Evolutionary conservation across 2,797 vertebrate species (phyloP), one percentile per base, ranked within the genome.

Genomic region (Leptoclinus maculatus): DNA sequence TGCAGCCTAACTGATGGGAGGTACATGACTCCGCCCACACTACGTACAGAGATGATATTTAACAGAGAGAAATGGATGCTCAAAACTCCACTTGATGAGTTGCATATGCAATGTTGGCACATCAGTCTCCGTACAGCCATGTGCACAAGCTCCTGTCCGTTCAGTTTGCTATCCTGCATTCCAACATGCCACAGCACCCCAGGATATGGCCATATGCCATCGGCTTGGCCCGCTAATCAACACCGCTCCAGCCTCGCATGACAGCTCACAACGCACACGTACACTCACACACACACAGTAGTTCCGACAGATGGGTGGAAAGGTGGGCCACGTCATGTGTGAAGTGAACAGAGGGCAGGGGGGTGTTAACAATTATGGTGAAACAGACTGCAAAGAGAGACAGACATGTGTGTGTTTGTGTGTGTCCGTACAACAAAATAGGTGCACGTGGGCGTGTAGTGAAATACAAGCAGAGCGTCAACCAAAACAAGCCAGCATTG

Each of bases 171-270:
- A 81, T 89, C 84, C 89, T 83, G 88, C 89, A 89, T 90, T 93
- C 90, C 91, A 86, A 67, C 82, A 88, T 90, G 85, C 80, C 88
- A 82, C 68, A 74, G 83, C 87, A 92, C 94, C 93, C 76, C 87
- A 71, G 94, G 94, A 93, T 87, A 90, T 90, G 91, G 93, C 93
- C 95, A 95, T 95, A 95, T 95, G 94, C 94, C 93, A 92, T 80
- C 56, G 84, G 89, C 93, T 91, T 89, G 92, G 92, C 92, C 92
- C 80, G 91, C 70, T 93, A 92, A 91, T 90, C 91, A 88, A 90
- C 87, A 82, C 84, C 41, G 81, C 88, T 87, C 83, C 87, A 69
- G 92, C 91, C 88, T 92, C 54, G 85, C 92, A 92, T 94, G 94
- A 95, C 94, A 92, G 94, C 89, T 86, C 89, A 79, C 85, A 76